Evolutionary conservation across 2,888 invertebrate species (phyloP).

Genomic region (Eupithecia pulchellata): DNA sequence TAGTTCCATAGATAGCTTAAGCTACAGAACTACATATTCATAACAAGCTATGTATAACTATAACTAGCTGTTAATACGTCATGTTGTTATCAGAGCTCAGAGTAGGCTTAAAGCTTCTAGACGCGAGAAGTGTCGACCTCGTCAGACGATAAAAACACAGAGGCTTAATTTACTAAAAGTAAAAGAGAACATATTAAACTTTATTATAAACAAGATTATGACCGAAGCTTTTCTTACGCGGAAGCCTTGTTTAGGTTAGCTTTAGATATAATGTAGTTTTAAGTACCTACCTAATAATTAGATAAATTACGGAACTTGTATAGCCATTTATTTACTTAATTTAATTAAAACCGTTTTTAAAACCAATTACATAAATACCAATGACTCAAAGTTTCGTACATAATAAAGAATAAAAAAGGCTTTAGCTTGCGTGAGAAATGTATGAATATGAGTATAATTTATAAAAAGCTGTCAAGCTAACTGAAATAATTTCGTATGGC

Average conservation of each 20-base stretch:
- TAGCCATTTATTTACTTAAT: no score
- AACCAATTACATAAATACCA: no score
- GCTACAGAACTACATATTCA: not conserved
- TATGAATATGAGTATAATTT: no score
- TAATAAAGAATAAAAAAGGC: no score
- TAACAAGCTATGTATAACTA: not conserved
- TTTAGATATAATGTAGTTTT: no score
- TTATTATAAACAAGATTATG: not conserved
- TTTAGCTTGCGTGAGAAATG: no score
- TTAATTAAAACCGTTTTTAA: no score
- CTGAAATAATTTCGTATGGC: not conserved
- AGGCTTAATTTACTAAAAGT: not conserved
- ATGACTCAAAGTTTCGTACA: no score
- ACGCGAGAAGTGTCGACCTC: not conserved
- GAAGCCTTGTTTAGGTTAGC: no score
- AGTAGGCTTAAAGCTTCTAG: not conserved
- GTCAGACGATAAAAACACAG: not conserved
- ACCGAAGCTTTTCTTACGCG: not conserved
- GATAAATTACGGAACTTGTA: no score
- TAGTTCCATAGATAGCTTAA: not conserved
- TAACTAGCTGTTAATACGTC: not conserved
- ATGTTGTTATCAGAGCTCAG: not conserved
- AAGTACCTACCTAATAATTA: no score
- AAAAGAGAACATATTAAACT: not conserved
- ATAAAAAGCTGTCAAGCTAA: not conserved